phyloP scores from a whole-genome alignment of 2,113 vertebrate species.

The Nestor notabilis region DNA sequence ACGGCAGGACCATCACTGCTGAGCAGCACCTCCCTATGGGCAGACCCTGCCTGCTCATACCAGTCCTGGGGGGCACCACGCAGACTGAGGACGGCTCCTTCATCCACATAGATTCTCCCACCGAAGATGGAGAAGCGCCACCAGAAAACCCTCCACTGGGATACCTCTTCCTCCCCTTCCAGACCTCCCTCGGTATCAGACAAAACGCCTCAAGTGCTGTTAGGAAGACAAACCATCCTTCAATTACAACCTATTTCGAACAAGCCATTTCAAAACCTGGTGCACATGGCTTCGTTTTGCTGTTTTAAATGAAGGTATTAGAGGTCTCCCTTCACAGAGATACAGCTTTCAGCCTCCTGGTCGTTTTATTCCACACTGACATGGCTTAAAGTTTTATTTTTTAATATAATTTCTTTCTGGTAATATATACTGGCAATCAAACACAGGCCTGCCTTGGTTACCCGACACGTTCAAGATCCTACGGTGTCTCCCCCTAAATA shows the following conservation, averaged over 20 bases:
- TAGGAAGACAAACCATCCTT: not conserved
- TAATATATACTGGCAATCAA: not conserved
- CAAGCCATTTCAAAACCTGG: not conserved
- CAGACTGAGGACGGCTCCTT: not conserved
- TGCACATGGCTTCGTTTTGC: not conserved
- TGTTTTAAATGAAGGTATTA: not conserved
- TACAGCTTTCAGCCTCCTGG: not conserved
- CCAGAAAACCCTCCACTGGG: not conserved
- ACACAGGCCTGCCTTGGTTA: not conserved
- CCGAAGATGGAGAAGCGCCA: not conserved
- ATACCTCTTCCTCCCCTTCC: not conserved
- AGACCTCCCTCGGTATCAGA: not conserved
- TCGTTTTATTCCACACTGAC: not conserved
- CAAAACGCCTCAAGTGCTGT: accelerated
- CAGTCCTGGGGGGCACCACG: accelerated
- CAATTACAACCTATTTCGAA: accelerated
- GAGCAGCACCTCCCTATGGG: not conserved
- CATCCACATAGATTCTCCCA: not conserved
- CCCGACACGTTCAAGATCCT: not conserved
- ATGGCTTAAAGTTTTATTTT: not conserved
- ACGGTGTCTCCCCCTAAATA: not conserved
- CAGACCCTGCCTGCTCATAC: not conserved
- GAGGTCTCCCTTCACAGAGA: not conserved
- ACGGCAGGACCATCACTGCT: not conserved
- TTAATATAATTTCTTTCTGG: not conserved